Evolutionary conservation across 2,888 invertebrate species (phyloP), one percentile per base, ranked within the genome.

Genomic region (Trissolcus japonicus): DNA sequence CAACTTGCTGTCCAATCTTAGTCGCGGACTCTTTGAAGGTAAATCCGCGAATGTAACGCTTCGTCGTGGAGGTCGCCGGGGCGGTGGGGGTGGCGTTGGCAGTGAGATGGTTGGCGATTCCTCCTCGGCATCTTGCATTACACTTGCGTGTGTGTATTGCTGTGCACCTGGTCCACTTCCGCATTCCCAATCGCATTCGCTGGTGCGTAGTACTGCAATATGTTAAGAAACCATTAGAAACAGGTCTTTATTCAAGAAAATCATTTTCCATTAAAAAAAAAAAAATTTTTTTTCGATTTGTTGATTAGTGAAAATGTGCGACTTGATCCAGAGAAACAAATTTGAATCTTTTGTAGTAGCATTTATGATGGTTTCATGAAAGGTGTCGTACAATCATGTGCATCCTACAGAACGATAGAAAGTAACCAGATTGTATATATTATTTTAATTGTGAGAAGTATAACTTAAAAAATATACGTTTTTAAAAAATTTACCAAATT

Each of bases 131-230:
- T 80, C 78, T 72, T 82, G 81, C 50, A 92, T 95, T 94, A 96
- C 90, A 96, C 95, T 89, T 96, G 95, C 82, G 95, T 95, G 89
- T 95, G 95, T 17, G 94, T 95, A 89, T 95, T 95, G 90, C 94
- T 94, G 90, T 95, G 95, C 69, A 95, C 92, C 80, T 94, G 93
- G 84, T 96, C 95, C 84, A 91, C 92, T 85, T 94, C 94, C 80
- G 91, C 90, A 84, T 92, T 92, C 80, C 94, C 92, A 85, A 95
- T 93, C 90, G 95, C 95, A 85, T 93, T 94, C 82, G 94, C 94
- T 65, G 95, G 93, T 57, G 95, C 92, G 90, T 95, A 95, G 88
- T 95, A 96, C 95, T 96, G 94, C 81, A 94, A 94, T 19, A n/a
- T 43, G 2, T 43, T 4, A 29, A 25, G 21, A 1, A 54, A n/a